Evolutionary conservation across 1,140 invertebrate genomes (phyloP).

Genomic region (Oryzaephilus surinamensis): DNA sequence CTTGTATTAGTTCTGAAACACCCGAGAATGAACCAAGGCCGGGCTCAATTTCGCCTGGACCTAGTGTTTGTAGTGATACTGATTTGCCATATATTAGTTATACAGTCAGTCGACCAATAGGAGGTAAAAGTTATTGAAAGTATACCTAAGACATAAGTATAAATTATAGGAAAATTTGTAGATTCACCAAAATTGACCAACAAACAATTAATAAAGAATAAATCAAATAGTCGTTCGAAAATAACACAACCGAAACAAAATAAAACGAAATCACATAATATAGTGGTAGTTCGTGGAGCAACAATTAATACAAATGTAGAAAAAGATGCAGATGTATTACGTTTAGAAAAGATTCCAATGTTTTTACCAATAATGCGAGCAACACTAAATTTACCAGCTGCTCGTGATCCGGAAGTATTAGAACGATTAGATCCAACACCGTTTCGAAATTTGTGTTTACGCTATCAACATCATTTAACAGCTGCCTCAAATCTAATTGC

Average conservation of each 20-base stretch:
- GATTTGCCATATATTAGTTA: slow-evolving; percentile 93
- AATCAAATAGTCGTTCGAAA: slow-evolving; percentile 27
- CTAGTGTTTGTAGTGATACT: slow-evolving; percentile 78
- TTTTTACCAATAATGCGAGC: slow-evolving; percentile 88
- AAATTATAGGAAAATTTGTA: slow-evolving; percentile 16
- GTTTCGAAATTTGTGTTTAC: slow-evolving; percentile 49
- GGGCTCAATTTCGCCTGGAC: slow-evolving; percentile 66
- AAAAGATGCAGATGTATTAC: slow-evolving; percentile 70
- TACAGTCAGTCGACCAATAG: slow-evolving; percentile 84
- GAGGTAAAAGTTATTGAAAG: slow-evolving; percentile 45
- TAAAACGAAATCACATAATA: slow-evolving; percentile 45
- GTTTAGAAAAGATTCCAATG: slow-evolving; percentile 74
- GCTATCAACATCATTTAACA: slow-evolving; percentile 67
- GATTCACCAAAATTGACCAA: slow-evolving; percentile 67
- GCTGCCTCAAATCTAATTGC: slow-evolving; percentile 60
- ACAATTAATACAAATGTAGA: slow-evolving; percentile 46
- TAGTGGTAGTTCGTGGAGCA: slow-evolving; percentile 79
- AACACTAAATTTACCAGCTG: slow-evolving; percentile 74
- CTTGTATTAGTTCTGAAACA: slow-evolving; percentile 27
- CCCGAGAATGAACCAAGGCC: slow-evolving; percentile 39
- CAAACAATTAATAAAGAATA: slow-evolving; percentile 37
- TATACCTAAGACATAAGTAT: slow-evolving; percentile 2
- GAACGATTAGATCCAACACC: slow-evolving; percentile 62
- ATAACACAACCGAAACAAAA: slow-evolving; percentile 14
- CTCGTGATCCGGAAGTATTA: slow-evolving; percentile 75